These are phyloP conservation scores for Melanocharis versteri DNA, from an alignment of 2,113 vertebrate genomes.

Conservation along the genomic window DNA sequence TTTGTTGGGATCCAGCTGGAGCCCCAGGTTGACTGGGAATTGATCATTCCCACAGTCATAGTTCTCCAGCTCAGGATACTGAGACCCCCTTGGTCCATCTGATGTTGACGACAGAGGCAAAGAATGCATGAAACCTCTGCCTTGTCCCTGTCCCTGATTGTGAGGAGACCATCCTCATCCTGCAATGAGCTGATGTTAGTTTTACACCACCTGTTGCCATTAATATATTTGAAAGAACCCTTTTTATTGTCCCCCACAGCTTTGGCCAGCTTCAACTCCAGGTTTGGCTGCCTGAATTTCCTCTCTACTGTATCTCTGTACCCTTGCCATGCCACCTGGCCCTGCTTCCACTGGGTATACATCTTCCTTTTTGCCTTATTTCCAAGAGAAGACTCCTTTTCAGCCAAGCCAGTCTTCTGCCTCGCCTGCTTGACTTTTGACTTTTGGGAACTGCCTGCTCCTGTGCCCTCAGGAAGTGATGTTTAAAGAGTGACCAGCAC, in stretches of 20 bases:
- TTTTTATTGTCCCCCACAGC: background rate
- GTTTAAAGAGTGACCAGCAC: background rate
- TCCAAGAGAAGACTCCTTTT: background rate
- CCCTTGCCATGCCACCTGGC: background rate
- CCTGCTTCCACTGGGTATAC: too few relatives aligned
- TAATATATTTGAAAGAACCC: background rate
- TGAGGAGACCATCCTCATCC: background rate
- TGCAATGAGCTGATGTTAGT: background rate
- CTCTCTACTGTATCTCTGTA: background rate
- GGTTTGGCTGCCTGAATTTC: background rate
- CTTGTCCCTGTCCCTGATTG: background rate
- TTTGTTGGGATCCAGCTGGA: background rate
- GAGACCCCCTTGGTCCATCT: background rate
- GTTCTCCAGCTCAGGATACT: background rate
- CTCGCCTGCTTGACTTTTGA: background rate
- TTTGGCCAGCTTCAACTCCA: background rate
- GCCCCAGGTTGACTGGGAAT: background rate
- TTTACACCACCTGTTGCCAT: background rate
- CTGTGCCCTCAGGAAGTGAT: background rate
- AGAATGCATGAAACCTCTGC: background rate
- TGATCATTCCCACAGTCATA: background rate
- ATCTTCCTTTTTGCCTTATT: background rate
- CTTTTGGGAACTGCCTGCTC: background rate
- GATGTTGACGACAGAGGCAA: background rate
- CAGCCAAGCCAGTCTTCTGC: background rate